Evolutionary conservation across 2,113 vertebrate species (phyloP).

Genomic region (Melanerpes formicivorus): DNA sequence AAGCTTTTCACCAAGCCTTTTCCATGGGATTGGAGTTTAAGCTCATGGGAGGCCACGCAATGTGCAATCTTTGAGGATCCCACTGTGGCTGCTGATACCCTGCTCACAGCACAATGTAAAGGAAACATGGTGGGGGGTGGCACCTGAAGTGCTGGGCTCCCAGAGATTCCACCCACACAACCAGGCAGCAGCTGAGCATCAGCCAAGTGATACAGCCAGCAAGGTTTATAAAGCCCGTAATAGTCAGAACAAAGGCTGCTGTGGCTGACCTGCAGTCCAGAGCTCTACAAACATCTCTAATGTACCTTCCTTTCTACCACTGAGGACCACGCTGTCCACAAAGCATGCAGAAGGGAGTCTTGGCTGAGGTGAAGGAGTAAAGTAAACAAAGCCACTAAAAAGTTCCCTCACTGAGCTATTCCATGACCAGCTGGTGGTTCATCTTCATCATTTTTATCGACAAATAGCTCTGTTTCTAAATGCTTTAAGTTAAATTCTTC

Average conservation of each 20-base stretch:
- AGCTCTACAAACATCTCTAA: background rate
- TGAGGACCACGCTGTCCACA: background rate
- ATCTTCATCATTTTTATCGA: background rate
- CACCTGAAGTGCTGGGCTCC: background rate
- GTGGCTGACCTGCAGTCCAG: background rate
- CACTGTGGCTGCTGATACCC: accelerated
- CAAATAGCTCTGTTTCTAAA: background rate
- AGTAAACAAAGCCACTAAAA: background rate
- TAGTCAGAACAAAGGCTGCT: background rate
- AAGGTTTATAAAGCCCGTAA: accelerated
- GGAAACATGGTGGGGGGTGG: accelerated
- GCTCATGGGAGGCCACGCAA: background rate
- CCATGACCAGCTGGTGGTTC: background rate
- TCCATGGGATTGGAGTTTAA: background rate
- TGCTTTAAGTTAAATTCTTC: background rate
- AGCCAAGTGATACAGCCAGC: accelerated
- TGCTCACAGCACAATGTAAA: background rate
- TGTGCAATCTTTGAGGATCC: background rate
- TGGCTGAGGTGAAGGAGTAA: background rate
- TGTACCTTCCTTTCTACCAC: no score
- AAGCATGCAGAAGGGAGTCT: background rate
- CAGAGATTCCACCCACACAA: background rate
- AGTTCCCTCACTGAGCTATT: background rate
- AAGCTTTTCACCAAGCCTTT: background rate
- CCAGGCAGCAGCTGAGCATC: background rate